These are phyloP conservation scores for Oryzias javanicus DNA, from an alignment of 2,113 vertebrate genomes.

Conservation along the genomic window DNA sequence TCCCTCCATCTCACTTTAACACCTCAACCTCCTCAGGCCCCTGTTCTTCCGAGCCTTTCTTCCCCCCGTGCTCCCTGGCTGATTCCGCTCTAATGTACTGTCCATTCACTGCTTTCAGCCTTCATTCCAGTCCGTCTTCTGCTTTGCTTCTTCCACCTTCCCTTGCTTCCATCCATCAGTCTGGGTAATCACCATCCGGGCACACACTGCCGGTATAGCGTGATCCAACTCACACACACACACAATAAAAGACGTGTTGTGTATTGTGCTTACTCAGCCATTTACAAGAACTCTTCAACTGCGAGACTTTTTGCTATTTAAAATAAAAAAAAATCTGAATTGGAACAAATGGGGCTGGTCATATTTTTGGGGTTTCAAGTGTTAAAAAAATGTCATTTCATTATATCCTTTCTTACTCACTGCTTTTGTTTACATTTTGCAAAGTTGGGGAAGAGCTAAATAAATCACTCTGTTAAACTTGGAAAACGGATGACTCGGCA, in stretches of 20 bases:
- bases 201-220: slow-evolving; percentile 70
- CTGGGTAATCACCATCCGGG: slow-evolving; percentile 71
- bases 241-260: slow-evolving; percentile 41
- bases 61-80: slow-evolving; percentile 33
- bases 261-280: slow-evolving; percentile 59
- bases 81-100: slow-evolving; percentile 46
- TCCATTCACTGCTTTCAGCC: slow-evolving; percentile 41
- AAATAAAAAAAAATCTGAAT: slow-evolving; percentile 23
- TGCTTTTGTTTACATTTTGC: slow-evolving; percentile 12
- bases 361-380: slow-evolving; percentile 15
- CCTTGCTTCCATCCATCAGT: slow-evolving; percentile 60
- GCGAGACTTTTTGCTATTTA: slow-evolving; percentile 31
- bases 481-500: too few relatives aligned
- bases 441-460: not conserved
- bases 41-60: slow-evolving; percentile 20
- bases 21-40: slow-evolving; percentile 51
- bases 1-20: slow-evolving; percentile 51
- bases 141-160: slow-evolving; percentile 37
- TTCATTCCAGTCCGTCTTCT: slow-evolving; percentile 27
- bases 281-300: slow-evolving; percentile 43
- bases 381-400: slow-evolving; percentile 5
- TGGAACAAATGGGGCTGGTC: slow-evolving; percentile 14
- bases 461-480: not conserved
- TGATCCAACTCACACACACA: slow-evolving; percentile 71
- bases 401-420: not conserved